Evolutionary conservation across 2,113 vertebrate genomes (phyloP), one percentile per base, ranked within the genome.

Genomic region (Tamias sibiricus): DNA sequence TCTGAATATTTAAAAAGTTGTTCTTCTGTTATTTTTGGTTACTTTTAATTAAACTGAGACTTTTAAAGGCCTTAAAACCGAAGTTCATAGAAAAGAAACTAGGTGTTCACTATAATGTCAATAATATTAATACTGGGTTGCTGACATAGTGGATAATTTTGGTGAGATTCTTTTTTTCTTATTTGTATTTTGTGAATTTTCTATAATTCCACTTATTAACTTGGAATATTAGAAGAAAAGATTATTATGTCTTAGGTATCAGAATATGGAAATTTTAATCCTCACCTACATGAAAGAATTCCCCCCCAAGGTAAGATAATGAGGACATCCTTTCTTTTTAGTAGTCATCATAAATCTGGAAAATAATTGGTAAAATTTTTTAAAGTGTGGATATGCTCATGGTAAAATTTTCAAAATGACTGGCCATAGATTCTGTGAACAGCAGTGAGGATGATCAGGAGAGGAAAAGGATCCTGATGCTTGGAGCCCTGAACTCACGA

Each of bases 401-500:
- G n/a, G n/a, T n/a, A n/a, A n/a, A n/a, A 26, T 79, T 81, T 90
- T 64, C 54, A 35, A 22, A 37, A 71, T 69, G 32, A 32, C 35
- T 42, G 32, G 0, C 49, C 35, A 12, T 19, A 22, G 59, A 35
- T 57, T 35, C 52, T 49, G 44, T 1, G 14, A 69, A 40, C 42
- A n/a, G 10, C 37, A n/a, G 22, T 0, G 0, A n/a, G 17, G n/a
- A 22, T 10, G 14, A 24, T 20, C 16, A 62, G 40, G n/a, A 10
- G 28, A 92, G 87, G 80, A 95, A 95, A 80, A 64, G 76, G 52
- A 49, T 94, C 40, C 32, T 92, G 11, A 7, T 13, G 4, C 74
- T 62, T 83, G 69, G 77, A 82, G 59, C 75, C 47, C 35, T 71
- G 66, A 71, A 19, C 69, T 97, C 93, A 75, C 42, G 20, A 69